Evolutionary conservation across 2,888 invertebrate species (phyloP).

Genomic region (Drosophila stalkeri): DNA sequence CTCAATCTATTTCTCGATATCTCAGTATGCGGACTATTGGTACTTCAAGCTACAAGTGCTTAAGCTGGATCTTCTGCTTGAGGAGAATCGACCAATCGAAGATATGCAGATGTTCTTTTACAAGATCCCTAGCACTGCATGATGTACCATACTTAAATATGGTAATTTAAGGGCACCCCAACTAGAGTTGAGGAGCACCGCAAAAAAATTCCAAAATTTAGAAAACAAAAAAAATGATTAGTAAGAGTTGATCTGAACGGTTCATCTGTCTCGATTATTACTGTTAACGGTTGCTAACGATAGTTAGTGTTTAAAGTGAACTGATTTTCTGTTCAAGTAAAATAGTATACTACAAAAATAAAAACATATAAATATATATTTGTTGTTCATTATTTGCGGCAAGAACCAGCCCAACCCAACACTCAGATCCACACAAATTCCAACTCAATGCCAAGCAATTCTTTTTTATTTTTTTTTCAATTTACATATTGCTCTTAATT

Average conservation of each 20-base stretch:
- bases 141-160: not conserved
- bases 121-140: slow-evolving; percentile 7
- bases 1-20: not conserved
- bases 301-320: slow-evolving; percentile 8
- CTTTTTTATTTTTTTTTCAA: slow-evolving; percentile 7
- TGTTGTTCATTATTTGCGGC: not conserved
- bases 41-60: slow-evolving; percentile 18
- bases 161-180: not conserved
- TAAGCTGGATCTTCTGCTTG: slow-evolving; percentile 34
- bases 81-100: slow-evolving; percentile 21
- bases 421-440: not conserved
- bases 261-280: not conserved
- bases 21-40: slow-evolving; percentile 44
- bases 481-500: slow-evolving; percentile 11
- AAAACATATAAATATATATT: not conserved
- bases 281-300: slow-evolving; percentile 4
- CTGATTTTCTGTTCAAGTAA: slow-evolving; percentile 14
- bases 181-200: not conserved
- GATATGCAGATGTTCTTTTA: slow-evolving; percentile 55
- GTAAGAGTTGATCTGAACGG: not conserved
- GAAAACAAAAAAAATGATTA: not conserved
- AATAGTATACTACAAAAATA: not conserved
- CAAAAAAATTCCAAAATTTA: slow-evolving; percentile 5
- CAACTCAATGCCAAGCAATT: slow-evolving; percentile 49
- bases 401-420: not conserved